phyloP scores from a whole-genome alignment of 2,797 vertebrate species.

The Sternotherus odoratus region DNA sequence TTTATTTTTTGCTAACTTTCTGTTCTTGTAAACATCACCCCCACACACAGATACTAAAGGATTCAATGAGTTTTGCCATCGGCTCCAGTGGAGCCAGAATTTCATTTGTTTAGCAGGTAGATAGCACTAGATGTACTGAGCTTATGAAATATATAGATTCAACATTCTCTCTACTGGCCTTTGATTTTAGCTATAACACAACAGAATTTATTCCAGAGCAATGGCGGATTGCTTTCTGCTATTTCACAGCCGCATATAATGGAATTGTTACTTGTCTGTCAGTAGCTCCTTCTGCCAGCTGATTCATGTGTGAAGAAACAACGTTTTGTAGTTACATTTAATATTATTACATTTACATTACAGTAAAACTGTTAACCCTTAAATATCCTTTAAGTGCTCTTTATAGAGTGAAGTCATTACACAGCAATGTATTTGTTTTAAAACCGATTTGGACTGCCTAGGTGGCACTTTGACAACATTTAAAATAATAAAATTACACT shows the following conservation, averaged over 20 bases:
- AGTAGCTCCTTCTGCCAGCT: not conserved
- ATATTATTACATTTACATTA: not conserved
- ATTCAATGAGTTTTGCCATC: not conserved
- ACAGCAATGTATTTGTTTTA: not conserved
- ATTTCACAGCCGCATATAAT: not conserved
- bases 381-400: not conserved
- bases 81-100: not conserved
- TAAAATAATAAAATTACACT: fast-evolving
- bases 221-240: not conserved
- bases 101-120: not conserved
- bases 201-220: not conserved
- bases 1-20: not conserved
- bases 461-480: not conserved
- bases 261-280: not conserved
- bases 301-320: not conserved
- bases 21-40: not conserved
- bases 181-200: not conserved
- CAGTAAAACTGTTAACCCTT: not conserved
- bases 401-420: not conserved
- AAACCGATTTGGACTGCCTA: not conserved
- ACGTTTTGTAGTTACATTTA: not conserved
- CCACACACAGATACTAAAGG: not conserved
- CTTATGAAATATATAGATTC: not conserved
- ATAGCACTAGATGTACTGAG: not conserved
- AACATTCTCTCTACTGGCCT: not conserved